A percentile compares a stretch with the other conserved stretches of the same genome.
Evolutionary conservation across 2,797 vertebrate species (phyloP).

Genomic region (Peromyscus attwateri): DNA sequence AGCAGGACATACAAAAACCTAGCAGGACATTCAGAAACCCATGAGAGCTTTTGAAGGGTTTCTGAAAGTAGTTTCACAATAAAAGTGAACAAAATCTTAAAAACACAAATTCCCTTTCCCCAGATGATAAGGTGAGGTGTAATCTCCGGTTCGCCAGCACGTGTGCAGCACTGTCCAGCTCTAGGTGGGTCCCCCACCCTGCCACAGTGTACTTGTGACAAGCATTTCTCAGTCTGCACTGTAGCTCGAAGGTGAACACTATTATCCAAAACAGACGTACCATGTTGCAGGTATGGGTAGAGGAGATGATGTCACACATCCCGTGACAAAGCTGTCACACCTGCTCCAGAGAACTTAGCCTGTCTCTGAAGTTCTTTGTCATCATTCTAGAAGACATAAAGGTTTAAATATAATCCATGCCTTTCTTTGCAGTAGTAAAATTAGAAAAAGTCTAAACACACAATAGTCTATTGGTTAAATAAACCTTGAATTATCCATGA

Average conservation of each 20-base stretch:
- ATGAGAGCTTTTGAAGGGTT: background rate
- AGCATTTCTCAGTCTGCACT: background rate
- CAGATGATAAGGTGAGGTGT: background rate
- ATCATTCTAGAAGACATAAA: background rate
- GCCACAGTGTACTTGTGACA: background rate
- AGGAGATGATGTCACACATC: background rate
- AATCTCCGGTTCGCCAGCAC: accelerated
- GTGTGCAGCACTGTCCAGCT: background rate
- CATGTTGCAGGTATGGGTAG: background rate
- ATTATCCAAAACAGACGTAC: background rate
- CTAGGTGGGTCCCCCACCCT: background rate
- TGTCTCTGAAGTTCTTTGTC: background rate
- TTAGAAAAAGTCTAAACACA: background rate
- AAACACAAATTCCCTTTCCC: background rate
- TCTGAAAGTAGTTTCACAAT: background rate
- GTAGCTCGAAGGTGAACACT: background rate
- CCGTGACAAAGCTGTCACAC: background rate
- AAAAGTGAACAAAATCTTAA: background rate
- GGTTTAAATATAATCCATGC: background rate
- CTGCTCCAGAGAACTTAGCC: background rate
- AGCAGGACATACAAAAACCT: background rate
- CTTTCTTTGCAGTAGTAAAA: background rate
- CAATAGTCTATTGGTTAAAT: background rate
- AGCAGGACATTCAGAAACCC: background rate
- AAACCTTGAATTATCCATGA: conserved; percentile 40